Evolutionary conservation across 2,113 vertebrate genomes (phyloP), one percentile per base, ranked within the genome.

Genomic region (Oncorhynchus tshawytscha): DNA sequence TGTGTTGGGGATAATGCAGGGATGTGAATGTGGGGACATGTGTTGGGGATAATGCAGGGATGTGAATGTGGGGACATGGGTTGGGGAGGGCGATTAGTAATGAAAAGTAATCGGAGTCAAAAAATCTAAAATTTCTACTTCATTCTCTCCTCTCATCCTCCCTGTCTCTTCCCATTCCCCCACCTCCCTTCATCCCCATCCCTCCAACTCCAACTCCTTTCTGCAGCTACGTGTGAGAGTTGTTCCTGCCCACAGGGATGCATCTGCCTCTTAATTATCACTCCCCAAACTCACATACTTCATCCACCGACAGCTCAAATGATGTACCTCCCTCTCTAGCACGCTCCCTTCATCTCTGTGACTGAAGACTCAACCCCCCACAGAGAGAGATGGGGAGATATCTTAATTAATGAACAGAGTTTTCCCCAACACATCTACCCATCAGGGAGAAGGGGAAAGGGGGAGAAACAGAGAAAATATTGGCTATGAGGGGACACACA

Each of bases 231-330:
- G 74, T 77, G 71, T 77, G 78, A 75, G 18, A 24, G 73, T 65
- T 71, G 71, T 72, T 76, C 71, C 34, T 76, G 70, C 80, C 81
- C 74, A 80, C 78, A 81, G 70, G 34, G 54, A 85, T 39, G 31
- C 74, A 70, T 72, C 64, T 71, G 39, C 51, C 69, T 18, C 24
- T 80, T 87, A 86, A 88, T 90, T 88, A 90, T 45, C 75, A 72
- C 73, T 83, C 75, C 71, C 73, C 39, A 84, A 85, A 85, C 60
- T 74, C 66, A 67, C 29, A 66, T 4, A 13, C 27, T 12, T 27
- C 64, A 66, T 31, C 5, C 5, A 22, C 59, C 22, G 59, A 62
- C 60, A 69, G n/a, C 80, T 84, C 22, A 5, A 29, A 72, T 71
- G 69, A 80, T 76, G 81, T 59, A 72, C 79, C 72, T 74, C 48